A percentile compares a stretch with the other conserved stretches of the same genome.
Conservation (phyloP, 2,113 vertebrate species). For the Chaenogobius annularis region DNA sequence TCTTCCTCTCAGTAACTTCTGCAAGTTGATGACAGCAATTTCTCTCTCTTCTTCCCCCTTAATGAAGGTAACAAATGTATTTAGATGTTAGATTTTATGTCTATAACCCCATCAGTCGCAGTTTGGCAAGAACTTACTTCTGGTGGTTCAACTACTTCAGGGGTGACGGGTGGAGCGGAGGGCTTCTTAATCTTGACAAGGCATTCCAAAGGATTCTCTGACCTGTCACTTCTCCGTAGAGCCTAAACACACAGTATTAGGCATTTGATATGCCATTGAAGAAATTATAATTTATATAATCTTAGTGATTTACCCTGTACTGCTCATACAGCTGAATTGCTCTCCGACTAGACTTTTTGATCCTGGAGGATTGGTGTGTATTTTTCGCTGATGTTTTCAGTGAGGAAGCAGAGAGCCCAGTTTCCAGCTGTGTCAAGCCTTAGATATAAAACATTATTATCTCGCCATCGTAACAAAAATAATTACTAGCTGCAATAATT, state of each 20-base stretch:
- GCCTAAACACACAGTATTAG: conserved; percentile 62
- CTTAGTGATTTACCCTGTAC: conserved; percentile 79
- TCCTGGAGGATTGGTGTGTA: conserved; percentile 60
- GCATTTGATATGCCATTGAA: background rate
- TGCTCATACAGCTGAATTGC: conserved; percentile 75
- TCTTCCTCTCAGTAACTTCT: conserved; percentile 88
- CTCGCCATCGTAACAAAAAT: background rate
- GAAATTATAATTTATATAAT: background rate
- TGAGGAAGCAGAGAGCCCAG: conserved; percentile 72
- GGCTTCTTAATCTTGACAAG: conserved; percentile 76
- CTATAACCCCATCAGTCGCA: background rate
- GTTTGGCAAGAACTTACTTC: conserved; percentile 68
- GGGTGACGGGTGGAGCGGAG: conserved; percentile 77
- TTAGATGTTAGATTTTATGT: too few relatives aligned
- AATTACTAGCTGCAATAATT: background rate
- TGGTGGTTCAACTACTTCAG: conserved; percentile 76
- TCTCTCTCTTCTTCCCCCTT: conserved; percentile 89
- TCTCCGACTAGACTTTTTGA: conserved; percentile 67
- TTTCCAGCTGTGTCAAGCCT: conserved; percentile 85
- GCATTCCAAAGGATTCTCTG: conserved; percentile 71
- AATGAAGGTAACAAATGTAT: background rate
- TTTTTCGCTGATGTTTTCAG: conserved; percentile 64
- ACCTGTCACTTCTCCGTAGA: conserved; percentile 26
- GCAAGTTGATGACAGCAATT: conserved; percentile 84
- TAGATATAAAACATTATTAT: background rate